These are phyloP conservation scores for Charaxes varanes DNA, from an alignment of 1,140 invertebrate species.

Conservation along the genomic window DNA sequence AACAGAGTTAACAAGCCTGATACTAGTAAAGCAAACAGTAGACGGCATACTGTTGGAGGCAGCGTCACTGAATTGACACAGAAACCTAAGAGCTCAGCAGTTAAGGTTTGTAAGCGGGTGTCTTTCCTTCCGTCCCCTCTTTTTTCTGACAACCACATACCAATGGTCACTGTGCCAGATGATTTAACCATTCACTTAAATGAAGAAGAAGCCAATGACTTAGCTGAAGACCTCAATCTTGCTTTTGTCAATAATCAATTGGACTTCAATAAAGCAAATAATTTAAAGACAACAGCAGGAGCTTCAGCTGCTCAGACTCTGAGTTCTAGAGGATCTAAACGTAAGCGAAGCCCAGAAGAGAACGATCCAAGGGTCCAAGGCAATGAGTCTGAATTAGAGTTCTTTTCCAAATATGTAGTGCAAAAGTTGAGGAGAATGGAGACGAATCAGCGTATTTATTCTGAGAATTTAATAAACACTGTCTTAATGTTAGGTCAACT, in stretches of 20 bases:
- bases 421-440: slow-evolving; percentile 66
- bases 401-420: slow-evolving; percentile 66
- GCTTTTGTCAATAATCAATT: slow-evolving; percentile 35
- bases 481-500: slow-evolving; percentile 65
- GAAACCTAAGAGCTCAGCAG: slow-evolving; percentile 40
- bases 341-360: slow-evolving; percentile 37
- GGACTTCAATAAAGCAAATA: slow-evolving; percentile 17
- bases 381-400: slow-evolving; percentile 64
- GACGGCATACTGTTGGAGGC: slow-evolving; percentile 41
- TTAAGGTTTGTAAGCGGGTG: slow-evolving; percentile 55
- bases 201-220: slow-evolving; percentile 58
- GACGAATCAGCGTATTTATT: slow-evolving; percentile 65
- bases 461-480: slow-evolving; percentile 67
- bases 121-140: slow-evolving; percentile 59
- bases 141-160: slow-evolving; percentile 58
- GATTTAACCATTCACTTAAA: slow-evolving; percentile 63
- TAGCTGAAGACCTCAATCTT: slow-evolving; percentile 48
- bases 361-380: slow-evolving; percentile 26
- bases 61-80: slow-evolving; percentile 15
- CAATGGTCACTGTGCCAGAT: slow-evolving; percentile 66
- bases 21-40: slow-evolving; percentile 27
- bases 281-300: slow-evolving; percentile 31
- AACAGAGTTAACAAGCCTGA: slow-evolving; percentile 33
- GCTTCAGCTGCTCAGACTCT: slow-evolving; percentile 28
- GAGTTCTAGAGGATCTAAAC: slow-evolving; percentile 42